These are phyloP conservation scores for Nerophis lumbriciformis DNA, from an alignment of 2,113 vertebrate genomes.

Conservation along the genomic window DNA sequence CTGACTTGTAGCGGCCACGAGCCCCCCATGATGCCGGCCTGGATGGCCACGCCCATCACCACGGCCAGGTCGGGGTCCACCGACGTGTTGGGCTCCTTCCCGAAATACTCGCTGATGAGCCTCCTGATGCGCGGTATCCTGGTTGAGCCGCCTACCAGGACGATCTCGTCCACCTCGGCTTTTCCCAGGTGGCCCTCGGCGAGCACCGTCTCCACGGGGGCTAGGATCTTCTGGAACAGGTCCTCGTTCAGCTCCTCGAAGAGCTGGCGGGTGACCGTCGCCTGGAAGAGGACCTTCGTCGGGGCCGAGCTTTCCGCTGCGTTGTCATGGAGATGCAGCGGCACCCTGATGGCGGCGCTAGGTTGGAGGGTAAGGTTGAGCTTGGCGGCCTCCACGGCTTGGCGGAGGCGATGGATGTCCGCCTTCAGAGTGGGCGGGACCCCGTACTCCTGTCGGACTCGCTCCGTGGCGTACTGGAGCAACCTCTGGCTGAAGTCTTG, in stretches of 20 bases:
- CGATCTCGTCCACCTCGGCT: slow-evolving; percentile 88
- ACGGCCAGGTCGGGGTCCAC: slow-evolving; percentile 95
- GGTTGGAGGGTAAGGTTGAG: slow-evolving; percentile 82
- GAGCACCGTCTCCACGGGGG: slow-evolving; percentile 84
- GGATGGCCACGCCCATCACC: slow-evolving; percentile 89
- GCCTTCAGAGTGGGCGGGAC: slow-evolving; percentile 79
- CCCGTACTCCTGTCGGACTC: slow-evolving; percentile 74
- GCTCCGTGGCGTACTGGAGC: slow-evolving; percentile 79
- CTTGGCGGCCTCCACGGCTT: slow-evolving; percentile 88
- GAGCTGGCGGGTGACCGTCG: slow-evolving; percentile 75
- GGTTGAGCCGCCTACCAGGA: slow-evolving; percentile 93
- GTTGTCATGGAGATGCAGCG: slow-evolving; percentile 63
- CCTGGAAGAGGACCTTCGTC: slow-evolving; percentile 72
- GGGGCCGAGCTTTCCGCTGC: slow-evolving; percentile 2
- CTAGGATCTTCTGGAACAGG: slow-evolving; percentile 92
- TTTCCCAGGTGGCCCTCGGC: slow-evolving; percentile 80
- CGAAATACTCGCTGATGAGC: slow-evolving; percentile 87
- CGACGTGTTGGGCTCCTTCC: slow-evolving; percentile 90
- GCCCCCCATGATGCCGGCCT: slow-evolving; percentile 93
- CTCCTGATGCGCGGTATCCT: slow-evolving; percentile 87
- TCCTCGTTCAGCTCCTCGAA: slow-evolving; percentile 90
- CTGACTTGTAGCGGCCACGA: slow-evolving; percentile 98
- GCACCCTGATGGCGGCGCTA: slow-evolving; percentile 65
- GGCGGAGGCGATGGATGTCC: slow-evolving; percentile 87
- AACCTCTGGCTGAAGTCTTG: slow-evolving; percentile 96